phyloP scores from a whole-genome alignment of 2,797 vertebrate species.

The Enteromius argenteus region DNA sequence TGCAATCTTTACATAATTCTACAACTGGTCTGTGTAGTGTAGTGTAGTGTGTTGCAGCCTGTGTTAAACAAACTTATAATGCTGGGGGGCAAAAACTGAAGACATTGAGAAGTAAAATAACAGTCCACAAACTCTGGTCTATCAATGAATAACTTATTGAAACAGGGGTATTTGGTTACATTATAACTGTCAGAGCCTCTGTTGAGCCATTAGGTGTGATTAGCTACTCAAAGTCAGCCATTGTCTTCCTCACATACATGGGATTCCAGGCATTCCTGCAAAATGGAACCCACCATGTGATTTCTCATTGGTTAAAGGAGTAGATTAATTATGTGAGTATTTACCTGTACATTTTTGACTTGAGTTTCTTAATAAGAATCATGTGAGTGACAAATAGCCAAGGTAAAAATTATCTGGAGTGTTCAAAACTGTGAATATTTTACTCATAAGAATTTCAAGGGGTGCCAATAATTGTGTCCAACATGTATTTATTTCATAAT shows the following conservation, averaged over 20 bases:
- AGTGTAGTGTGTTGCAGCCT: not conserved
- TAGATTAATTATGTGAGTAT: constrained; percentile 62
- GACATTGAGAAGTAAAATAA: constrained; percentile 1
- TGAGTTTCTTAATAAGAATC: not conserved
- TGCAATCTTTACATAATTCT: not conserved
- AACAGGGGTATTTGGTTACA: constrained; percentile 64
- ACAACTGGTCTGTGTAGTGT: not conserved
- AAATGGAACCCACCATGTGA: constrained; percentile 61
- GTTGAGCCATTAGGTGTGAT: constrained; percentile 63
- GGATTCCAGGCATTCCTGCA: constrained; percentile 74
- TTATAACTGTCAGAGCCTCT: constrained; percentile 65
- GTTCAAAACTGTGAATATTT: no score
- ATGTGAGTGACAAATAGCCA: constrained; percentile 1
- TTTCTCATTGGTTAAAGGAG: constrained; percentile 68
- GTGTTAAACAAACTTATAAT: not conserved
- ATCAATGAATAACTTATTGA: constrained; percentile 69
- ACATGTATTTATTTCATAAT: no score
- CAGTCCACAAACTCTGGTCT: constrained; percentile 15
- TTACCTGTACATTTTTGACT: constrained; percentile 37
- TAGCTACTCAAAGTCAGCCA: constrained; percentile 74
- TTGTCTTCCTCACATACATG: constrained; percentile 74
- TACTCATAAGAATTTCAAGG: no score
- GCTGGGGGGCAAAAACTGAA: not conserved
- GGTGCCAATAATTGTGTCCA: no score
- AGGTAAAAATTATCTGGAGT: no score